Percentiles rank a stretch among this genome's conserved stretches.
Conservation (phyloP, 2,113 vertebrate species). For the Rutilus rutilus region DNA sequence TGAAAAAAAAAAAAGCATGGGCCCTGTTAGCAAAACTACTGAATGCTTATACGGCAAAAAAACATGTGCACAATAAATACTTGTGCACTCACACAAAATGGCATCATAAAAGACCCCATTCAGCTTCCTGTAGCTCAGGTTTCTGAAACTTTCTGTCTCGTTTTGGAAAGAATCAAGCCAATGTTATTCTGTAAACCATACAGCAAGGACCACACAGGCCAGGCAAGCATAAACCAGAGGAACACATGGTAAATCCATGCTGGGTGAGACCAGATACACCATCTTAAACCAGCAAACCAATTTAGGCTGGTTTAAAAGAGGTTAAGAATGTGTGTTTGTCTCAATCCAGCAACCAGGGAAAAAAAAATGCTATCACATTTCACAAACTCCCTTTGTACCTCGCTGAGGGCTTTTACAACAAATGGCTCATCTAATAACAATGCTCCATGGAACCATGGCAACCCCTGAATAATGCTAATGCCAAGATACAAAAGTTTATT, state of each 20-base stretch:
- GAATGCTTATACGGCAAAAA: background rate
- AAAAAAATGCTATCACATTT: constrained; percentile 1
- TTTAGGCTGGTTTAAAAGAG: background rate
- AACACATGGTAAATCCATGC: background rate
- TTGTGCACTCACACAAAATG: background rate
- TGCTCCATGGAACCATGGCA: background rate
- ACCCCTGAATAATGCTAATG: background rate
- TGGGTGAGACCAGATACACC: background rate
- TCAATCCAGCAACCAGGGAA: background rate
- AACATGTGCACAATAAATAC: background rate
- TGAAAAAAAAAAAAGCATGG: background rate
- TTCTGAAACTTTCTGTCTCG: too few species aligned
- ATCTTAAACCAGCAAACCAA: background rate
- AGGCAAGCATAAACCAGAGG: background rate
- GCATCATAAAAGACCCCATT: too few species aligned
- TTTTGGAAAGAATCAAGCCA: too few species aligned
- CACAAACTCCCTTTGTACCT: background rate
- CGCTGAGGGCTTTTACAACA: background rate
- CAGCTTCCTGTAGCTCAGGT: too few species aligned
- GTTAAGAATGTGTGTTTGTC: background rate
- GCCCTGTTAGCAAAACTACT: background rate
- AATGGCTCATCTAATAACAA: background rate
- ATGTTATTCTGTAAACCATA: too few species aligned
- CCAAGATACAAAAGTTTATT: background rate
- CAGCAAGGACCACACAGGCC: background rate